phyloP scores from a whole-genome alignment of 2,888 invertebrate species.

The Hypomecis atomaria region DNA sequence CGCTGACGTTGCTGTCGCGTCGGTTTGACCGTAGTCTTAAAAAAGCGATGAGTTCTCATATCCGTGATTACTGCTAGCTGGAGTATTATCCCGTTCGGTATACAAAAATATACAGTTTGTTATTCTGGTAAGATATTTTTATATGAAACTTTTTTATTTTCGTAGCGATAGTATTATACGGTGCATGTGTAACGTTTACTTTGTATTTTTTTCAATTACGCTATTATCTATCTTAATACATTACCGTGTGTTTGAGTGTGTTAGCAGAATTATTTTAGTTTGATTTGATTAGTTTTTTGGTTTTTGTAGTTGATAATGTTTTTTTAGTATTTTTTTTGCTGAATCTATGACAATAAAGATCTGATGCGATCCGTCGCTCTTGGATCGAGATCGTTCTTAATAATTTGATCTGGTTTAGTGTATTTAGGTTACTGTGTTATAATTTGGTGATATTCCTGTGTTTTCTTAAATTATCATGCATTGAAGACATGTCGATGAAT shows the following conservation, averaged over 20 bases:
- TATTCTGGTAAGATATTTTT: conserved; percentile 83
- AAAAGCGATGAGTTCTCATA: conserved; percentile 49
- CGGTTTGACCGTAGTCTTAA: conserved; percentile 38
- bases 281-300: conserved; percentile 72
- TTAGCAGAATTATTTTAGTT: conserved; percentile 84
- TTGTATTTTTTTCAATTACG: conserved; percentile 76
- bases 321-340: conserved; percentile 81
- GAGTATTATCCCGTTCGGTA: conserved; percentile 80
- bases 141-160: conserved; percentile 80
- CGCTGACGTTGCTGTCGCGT: conserved; percentile 4
- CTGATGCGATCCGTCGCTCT: conserved; percentile 72
- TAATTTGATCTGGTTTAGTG: conserved; percentile 78
- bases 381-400: conserved; percentile 59
- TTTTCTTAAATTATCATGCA: conserved; percentile 58
- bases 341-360: conserved; percentile 86
- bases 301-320: conserved; percentile 79
- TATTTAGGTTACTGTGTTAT: conserved; percentile 67
- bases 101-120: conserved; percentile 81
- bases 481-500: conserved; percentile 76
- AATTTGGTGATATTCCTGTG: conserved; percentile 77
- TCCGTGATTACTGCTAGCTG: conserved; percentile 63
- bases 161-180: conserved; percentile 79
- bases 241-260: conserved; percentile 83
- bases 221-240: conserved; percentile 77
- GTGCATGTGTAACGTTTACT: conserved; percentile 80